Base-by-base conservation (phyloP, 2,888 invertebrate genomes). In the Pristionchus arcanus region DNA sequence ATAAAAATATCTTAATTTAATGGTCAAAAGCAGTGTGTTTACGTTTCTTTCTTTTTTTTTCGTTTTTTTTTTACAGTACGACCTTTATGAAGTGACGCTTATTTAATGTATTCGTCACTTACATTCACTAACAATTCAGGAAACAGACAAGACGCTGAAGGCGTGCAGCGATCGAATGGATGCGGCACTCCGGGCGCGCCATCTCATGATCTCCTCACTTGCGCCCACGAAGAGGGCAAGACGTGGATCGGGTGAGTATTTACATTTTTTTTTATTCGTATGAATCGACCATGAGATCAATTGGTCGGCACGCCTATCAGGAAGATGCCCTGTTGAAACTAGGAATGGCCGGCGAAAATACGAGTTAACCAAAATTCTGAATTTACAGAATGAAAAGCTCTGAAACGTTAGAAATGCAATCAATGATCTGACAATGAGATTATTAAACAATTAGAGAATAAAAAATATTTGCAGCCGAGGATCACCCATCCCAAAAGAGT, bases 111-210 rank as follows among this genome's bases (percentile, higher is more conserved):
- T n/a, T n/a, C n/a, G n/a, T n/a, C n/a, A n/a, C n/a, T n/a, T n/a
- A n/a, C n/a, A n/a, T n/a, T n/a, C n/a, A n/a, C n/a, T n/a, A 49
- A 49, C 42, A 11, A 49, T 37, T 74, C 77, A 77, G 77, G 77
- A 77, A n/a, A 77, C 77, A 15, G 77, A 37, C 53, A 21, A 49
- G 53, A 84, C 84, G 13, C 84, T 55, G 55, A 15, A 21, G 9
- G 31, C n/a, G 55, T 84, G 55, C 19, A 42, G 84, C 31, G 55
- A 55, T 55, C 84, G 55, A 19, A 31, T 28, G 31, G 84, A 53
- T 5, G 84, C 84, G 7, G 84, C 84, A 55, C 84, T 84, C 25
- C 84, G 84, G 15, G 55, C 84, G 84, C 84, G 84, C 34, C 84
- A 84, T 53, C 84, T 84, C 31, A 49, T 84, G 53, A 55, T 84